phyloP scores from a whole-genome alignment of 2,888 invertebrate genomes.

The Eristalis pertinax region DNA sequence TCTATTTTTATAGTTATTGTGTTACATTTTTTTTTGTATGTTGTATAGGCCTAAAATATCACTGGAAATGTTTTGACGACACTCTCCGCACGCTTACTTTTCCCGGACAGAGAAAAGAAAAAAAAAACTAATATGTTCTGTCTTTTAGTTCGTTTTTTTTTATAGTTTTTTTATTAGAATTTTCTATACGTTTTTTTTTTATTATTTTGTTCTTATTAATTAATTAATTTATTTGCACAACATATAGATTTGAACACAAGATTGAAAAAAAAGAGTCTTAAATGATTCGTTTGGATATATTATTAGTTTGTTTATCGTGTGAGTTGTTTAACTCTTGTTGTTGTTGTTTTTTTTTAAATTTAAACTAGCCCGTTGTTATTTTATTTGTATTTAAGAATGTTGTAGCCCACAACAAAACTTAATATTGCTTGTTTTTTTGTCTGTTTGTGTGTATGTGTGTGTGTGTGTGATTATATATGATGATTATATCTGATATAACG shows the following conservation, averaged over 20 bases:
- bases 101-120: conserved; percentile 8
- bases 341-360: conserved; percentile 27
- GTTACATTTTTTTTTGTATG: conserved; percentile 24
- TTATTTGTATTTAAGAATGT: conserved; percentile 47
- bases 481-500: conserved; percentile 38
- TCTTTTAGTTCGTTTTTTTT: conserved; percentile 23
- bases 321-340: conserved; percentile 2
- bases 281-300: conserved; percentile 35
- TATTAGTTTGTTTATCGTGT: conserved; percentile 4
- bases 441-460: conserved; percentile 20
- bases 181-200: conserved; percentile 42
- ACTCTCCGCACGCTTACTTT: conserved; percentile 17
- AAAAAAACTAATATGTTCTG: conserved; percentile 45
- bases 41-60: conserved; percentile 68
- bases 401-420: conserved; percentile 70
- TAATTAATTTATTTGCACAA: conserved; percentile 41
- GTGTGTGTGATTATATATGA: conserved; percentile 42
- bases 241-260: conserved; percentile 26
- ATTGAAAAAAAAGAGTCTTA: conserved; percentile 37
- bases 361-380: conserved; percentile 62
- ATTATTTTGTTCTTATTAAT: conserved; percentile 48
- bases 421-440: conserved; percentile 38
- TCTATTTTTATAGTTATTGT: conserved; percentile 17
- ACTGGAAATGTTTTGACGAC: conserved; percentile 63
- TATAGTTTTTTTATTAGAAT: conserved; percentile 44